Evolutionary conservation across 2,797 vertebrate species (phyloP), one percentile per base, ranked within the genome.

Genomic region (Leptodactylus fallax): DNA sequence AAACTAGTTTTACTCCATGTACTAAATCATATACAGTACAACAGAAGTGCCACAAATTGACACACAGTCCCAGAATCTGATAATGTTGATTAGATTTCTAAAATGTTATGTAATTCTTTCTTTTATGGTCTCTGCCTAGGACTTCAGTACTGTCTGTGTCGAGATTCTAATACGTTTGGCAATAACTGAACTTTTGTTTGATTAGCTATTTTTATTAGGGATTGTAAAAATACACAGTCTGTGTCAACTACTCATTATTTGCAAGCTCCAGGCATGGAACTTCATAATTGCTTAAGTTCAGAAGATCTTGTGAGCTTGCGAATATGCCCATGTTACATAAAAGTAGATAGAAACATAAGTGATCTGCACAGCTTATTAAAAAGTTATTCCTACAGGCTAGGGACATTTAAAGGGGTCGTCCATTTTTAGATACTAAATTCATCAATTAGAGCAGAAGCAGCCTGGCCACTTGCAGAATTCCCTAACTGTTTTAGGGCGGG

Each of bases 221-320:
- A 80, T 61, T 80, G 79, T 80, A 80, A 80, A 74, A 74, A 74
- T 74, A 74, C 71, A 80, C 27, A 80, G 25, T 63, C 19, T 61
- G 79, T 63, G 79, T 80, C 79, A 80, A 27, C 19, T 45, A 14
- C 60, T 80, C 58, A 47, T 61, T 80, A 47, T 80, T 80, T 80
- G 27, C 27, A 61, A 80, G 56, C 79, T 61, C 17, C 17, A n/a
- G 79, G 79, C 56, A n/a, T 12, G 13, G 25, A 80, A 80, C 79
- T 47, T 80, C 58, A 60, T 80, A 80, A 61, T 80, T 80, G 79
- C 79, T 80, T 12, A 80, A 80, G 79, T 60, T 80, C 17, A 80
- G 19, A 80, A n/a, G 36, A 63, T 80, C 56, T 61, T 63, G 27
- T 61, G 79, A 80, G 58, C 79, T 61, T 21, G 2, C 36, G 13